A percentile compares a stretch with the other conserved stretches of the same genome.
phyloP scores from a whole-genome alignment of 2,113 vertebrate genomes.

The Paramormyrops kingsleyae region DNA sequence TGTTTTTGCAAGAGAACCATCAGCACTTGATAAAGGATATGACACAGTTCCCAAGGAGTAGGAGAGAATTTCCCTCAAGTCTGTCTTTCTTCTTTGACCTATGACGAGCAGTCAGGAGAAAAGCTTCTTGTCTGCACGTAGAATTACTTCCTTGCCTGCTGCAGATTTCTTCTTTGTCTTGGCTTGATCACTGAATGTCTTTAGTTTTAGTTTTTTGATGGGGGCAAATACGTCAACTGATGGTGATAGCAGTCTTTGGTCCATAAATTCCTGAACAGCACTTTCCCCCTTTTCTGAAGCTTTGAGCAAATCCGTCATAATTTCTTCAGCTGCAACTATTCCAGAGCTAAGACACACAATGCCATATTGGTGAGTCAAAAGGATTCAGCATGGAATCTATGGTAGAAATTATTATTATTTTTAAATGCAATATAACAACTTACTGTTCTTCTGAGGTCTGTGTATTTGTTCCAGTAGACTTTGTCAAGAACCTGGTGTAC shows the following conservation, averaged over 20 bases:
- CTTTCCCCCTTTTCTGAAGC: conserved; percentile 25
- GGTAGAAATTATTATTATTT: conserved; percentile 30
- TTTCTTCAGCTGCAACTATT: conserved; percentile 23
- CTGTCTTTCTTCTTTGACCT: too few relatives aligned
- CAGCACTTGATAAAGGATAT: background rate
- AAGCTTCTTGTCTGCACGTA: conserved; percentile 27
- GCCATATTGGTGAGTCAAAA: conserved; percentile 27
- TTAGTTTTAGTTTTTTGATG: conserved; percentile 28
- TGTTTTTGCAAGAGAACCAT: background rate
- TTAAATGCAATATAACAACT: too few relatives aligned
- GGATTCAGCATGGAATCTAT: conserved; percentile 29
- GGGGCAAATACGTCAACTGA: conserved; percentile 25
- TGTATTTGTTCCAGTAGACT: too few relatives aligned
- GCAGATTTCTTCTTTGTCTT: conserved; percentile 18
- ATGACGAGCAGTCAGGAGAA: conserved; percentile 21
- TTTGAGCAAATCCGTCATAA: conserved; percentile 26
- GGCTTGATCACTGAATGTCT: conserved; percentile 29
- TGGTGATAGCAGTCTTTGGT: conserved; percentile 19
- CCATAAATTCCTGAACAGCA: conserved; percentile 20
- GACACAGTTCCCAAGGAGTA: too few relatives aligned
- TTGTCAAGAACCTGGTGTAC: too few relatives aligned
- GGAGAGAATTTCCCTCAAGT: too few relatives aligned
- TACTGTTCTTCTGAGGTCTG: too few relatives aligned
- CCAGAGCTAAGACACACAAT: conserved; percentile 26
- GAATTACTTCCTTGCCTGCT: conserved; percentile 30